A percentile compares a stretch with the other conserved stretches of the same genome.
Conservation (phyloP, 2,113 vertebrate species). For the Anarhynchus alexandrinus region DNA sequence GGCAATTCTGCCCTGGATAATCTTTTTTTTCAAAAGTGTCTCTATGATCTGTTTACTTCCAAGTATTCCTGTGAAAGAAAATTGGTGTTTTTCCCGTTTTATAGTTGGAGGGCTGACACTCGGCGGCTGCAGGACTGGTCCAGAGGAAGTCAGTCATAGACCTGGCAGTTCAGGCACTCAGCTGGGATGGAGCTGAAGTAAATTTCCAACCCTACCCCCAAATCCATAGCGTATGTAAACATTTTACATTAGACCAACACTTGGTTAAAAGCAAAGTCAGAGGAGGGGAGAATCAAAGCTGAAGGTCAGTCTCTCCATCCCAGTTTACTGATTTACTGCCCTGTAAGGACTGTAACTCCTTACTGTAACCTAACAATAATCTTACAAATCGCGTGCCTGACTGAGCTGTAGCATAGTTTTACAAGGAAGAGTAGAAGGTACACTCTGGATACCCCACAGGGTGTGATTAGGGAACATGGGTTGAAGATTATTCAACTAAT, state of each 20-base stretch:
- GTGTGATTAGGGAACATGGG: not conserved
- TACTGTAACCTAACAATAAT: not conserved
- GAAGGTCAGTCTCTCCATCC: not conserved
- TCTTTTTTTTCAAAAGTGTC: not conserved
- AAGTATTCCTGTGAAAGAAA: not conserved
- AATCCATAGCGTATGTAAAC: not conserved
- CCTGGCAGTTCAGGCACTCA: not conserved
- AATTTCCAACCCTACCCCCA: not conserved
- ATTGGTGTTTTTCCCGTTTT: fast-evolving
- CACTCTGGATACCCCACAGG: not conserved
- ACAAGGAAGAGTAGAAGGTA: not conserved
- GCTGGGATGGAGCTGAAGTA: not conserved
- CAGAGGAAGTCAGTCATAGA: not conserved
- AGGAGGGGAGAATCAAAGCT: not conserved
- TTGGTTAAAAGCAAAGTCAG: not conserved
- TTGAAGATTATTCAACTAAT: not conserved
- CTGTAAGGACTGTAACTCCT: not conserved
- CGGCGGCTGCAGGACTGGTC: not conserved
- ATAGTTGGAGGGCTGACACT: not conserved
- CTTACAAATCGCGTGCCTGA: not conserved
- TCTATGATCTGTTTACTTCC: not conserved
- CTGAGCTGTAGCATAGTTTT: not conserved
- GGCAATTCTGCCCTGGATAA: not conserved
- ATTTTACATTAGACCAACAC: not conserved
- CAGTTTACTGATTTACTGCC: not conserved